Evolutionary conservation across 2,888 invertebrate genomes (phyloP).

Genomic region (Nasonovia ribisnigri): DNA sequence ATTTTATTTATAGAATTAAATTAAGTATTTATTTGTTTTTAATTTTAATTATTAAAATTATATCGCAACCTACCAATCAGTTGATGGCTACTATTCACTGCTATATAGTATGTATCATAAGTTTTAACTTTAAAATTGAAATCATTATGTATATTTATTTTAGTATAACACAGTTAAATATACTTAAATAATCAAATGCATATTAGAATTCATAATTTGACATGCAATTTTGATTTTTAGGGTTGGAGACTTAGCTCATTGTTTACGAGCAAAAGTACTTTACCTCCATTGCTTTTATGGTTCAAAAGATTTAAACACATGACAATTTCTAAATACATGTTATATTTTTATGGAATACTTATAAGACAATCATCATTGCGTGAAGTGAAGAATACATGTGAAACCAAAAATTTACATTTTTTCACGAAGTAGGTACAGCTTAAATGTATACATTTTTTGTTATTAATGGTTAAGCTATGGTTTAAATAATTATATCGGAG

Average conservation of each 20-base stretch:
- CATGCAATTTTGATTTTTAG: slow-evolving; percentile 22
- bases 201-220: neutral
- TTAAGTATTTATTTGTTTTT: no score
- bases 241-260: slow-evolving; percentile 50
- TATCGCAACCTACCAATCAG: neutral
- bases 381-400: slow-evolving; percentile 39
- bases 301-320: slow-evolving; percentile 39
- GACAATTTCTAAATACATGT: slow-evolving; percentile 56
- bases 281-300: slow-evolving; percentile 52
- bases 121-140: neutral
- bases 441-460: neutral
- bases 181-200: neutral
- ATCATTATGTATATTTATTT: neutral
- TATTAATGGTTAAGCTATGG: neutral
- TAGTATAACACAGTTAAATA: neutral
- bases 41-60: no score
- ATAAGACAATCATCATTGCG: slow-evolving; percentile 26
- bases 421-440: slow-evolving; percentile 18
- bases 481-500: neutral
- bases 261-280: slow-evolving; percentile 36
- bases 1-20: no score
- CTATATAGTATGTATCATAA: neutral
- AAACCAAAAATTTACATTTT: slow-evolving; percentile 25
- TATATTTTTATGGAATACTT: slow-evolving; percentile 55
- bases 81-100: neutral